These are phyloP conservation scores for Himantopus leucocephalus DNA, from an alignment of 2,113 vertebrate species.

Conservation along the genomic window DNA sequence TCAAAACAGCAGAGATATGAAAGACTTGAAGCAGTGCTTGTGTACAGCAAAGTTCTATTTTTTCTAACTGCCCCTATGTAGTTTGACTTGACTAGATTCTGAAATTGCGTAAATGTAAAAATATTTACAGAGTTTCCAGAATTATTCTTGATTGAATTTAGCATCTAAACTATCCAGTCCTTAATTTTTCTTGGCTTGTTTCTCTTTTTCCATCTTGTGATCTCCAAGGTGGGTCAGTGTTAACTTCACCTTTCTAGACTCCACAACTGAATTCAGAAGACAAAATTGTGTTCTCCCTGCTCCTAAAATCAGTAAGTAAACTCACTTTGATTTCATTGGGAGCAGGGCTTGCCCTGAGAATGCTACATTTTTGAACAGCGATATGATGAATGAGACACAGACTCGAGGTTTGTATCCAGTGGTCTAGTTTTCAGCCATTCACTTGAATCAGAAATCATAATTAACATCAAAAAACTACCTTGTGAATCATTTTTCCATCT, in stretches of 20 bases:
- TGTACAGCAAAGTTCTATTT: not conserved
- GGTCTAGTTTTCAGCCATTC: not conserved
- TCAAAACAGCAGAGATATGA: not conserved
- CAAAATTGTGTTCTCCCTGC: not conserved
- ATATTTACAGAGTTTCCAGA: not conserved
- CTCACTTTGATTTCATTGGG: not conserved
- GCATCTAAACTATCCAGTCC: not conserved
- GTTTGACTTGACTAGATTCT: not conserved
- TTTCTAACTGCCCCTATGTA: not conserved
- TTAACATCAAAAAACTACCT: not conserved
- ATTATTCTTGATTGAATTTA: constrained; percentile 3
- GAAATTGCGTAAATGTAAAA: not conserved
- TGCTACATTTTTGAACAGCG: not conserved
- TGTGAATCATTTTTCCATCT: not conserved
- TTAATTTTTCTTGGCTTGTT: constrained; percentile 18
- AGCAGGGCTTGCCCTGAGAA: not conserved
- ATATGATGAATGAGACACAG: not conserved
- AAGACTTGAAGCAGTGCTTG: not conserved
- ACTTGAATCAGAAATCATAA: not conserved
- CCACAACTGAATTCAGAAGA: not conserved
- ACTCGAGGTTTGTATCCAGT: not conserved
- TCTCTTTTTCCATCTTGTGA: constrained; percentile 6
- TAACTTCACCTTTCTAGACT: not conserved
- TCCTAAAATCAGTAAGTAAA: not conserved
- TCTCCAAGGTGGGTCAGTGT: not conserved